Evolutionary conservation across 1,140 invertebrate species (phyloP), one percentile per base, ranked within the genome.

Genomic region (Carposina sasakii): DNA sequence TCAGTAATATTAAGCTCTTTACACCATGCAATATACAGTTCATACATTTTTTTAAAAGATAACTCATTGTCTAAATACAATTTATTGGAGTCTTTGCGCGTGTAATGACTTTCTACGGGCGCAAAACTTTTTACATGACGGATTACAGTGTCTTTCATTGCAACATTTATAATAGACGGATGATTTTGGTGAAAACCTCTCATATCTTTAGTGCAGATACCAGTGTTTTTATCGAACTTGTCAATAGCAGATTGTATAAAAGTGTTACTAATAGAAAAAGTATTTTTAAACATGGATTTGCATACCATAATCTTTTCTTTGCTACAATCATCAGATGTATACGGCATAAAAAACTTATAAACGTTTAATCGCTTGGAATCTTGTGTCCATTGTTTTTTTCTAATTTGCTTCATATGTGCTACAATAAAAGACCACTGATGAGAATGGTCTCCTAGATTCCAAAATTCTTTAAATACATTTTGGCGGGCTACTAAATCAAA

Each of bases 61-160:
- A 44, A 44, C 12, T 34, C 48, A 39, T 41, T n/a, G 17, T 51
- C 48, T 51, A 44, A 51, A 36, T 51, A 51, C 19, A 28, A 28
- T 44, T 51, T 51, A 33, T 51, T 44, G 17, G 48, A 44, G 30
- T 37, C 34, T 37, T 51, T 43, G 12, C 48, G 48, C 22, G 28
- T 39, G 44, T 44, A 44, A 44, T 51, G 48, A 28, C 28, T 34
- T 51, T 51, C 48, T 43, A 51, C 19, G 15, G 41, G 23, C 12
- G 40, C 21, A 44, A 51, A 44, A 28, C 12, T 37, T 28, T 44
- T 51, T 36, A 43, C 26, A n/a, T n/a, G n/a, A n/a, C n/a, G n/a
- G n/a, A n/a, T n/a, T n/a, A n/a, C n/a, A n/a, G n/a, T 43, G n/a
- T 54, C 52, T 48, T 54, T 48, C 34, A 47, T 52, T 52, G 37